Percentiles rank a stretch among this genome's conserved stretches.
These are phyloP conservation scores for Monodelphis domestica DNA, from an alignment of 2,797 vertebrate genomes.

Conservation along the genomic window DNA sequence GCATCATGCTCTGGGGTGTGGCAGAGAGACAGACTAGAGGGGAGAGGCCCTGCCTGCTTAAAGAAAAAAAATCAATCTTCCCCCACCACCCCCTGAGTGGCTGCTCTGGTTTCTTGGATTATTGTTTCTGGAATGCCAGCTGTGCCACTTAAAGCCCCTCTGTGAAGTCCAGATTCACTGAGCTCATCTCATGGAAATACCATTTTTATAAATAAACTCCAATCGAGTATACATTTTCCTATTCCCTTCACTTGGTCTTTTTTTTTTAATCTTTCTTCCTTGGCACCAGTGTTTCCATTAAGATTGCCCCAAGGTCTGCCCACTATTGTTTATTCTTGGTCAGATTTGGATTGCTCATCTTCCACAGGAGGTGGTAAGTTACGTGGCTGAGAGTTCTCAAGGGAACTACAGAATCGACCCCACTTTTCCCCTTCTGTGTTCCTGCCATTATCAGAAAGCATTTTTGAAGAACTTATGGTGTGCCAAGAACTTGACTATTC, in stretches of 20 bases:
- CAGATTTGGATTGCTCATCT: not conserved
- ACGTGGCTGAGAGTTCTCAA: not conserved
- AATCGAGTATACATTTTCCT: not conserved
- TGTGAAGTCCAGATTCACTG: conserved; percentile 48
- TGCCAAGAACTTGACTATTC: not conserved
- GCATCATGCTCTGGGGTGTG: conserved; percentile 42
- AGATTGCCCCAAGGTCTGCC: not conserved
- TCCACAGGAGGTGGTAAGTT: too few species aligned
- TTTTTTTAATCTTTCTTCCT: conserved; percentile 11
- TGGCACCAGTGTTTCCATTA: not conserved
- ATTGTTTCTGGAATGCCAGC: conserved; percentile 71
- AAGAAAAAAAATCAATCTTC: conserved; percentile 67
- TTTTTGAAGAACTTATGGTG: not conserved
- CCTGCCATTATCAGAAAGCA: not conserved
- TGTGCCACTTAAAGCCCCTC: conserved; percentile 57
- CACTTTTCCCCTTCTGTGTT: not conserved
- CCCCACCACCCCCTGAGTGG: conserved; percentile 50
- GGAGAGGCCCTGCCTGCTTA: conserved; percentile 42
- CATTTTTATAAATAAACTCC: conserved; percentile 53
- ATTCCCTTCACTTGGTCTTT: not conserved
- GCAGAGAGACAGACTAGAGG: not conserved
- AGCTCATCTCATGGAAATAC: conserved; percentile 63
- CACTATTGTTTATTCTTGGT: not conserved
- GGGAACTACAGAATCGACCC: not conserved
- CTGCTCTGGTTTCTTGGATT: conserved; percentile 66